Evolutionary conservation across 2,888 invertebrate species (phyloP).

Genomic region (Synergus itoensis): DNA sequence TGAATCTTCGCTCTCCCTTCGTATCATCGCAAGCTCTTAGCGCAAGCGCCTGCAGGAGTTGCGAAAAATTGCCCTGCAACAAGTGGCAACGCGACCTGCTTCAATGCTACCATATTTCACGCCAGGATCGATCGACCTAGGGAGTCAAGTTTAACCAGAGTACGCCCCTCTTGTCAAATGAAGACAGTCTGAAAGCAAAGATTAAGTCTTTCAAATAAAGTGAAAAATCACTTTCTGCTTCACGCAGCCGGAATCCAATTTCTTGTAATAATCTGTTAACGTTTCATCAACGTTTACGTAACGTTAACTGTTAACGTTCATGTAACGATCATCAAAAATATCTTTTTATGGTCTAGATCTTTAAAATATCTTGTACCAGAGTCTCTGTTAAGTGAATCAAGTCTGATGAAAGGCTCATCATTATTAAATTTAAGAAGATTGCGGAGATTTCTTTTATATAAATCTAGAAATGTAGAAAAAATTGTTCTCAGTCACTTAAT

Average conservation of each 20-base stretch:
- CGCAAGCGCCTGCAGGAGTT: constrained; percentile 23
- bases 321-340: no score
- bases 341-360: background rate
- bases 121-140: constrained; percentile 30
- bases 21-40: constrained; percentile 8
- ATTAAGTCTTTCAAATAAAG: background rate
- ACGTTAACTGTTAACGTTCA: no score
- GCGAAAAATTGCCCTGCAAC: constrained; percentile 36
- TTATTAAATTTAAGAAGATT: background rate
- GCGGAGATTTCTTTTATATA: background rate
- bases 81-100: constrained; percentile 34
- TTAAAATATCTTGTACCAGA: background rate
- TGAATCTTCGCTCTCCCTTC: constrained; percentile 13
- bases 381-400: background rate
- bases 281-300: no score
- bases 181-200: background rate
- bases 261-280: background rate
- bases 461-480: background rate
- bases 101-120: constrained; percentile 31
- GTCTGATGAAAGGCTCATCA: background rate
- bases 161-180: constrained; percentile 27
- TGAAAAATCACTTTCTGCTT: background rate
- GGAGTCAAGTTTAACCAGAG: constrained; percentile 6
- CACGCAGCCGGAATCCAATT: background rate
- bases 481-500: background rate